A percentile compares a stretch with the other conserved stretches of the same genome.
phyloP scores from a whole-genome alignment of 2,888 invertebrate species.

The Eupsilia transversa region DNA sequence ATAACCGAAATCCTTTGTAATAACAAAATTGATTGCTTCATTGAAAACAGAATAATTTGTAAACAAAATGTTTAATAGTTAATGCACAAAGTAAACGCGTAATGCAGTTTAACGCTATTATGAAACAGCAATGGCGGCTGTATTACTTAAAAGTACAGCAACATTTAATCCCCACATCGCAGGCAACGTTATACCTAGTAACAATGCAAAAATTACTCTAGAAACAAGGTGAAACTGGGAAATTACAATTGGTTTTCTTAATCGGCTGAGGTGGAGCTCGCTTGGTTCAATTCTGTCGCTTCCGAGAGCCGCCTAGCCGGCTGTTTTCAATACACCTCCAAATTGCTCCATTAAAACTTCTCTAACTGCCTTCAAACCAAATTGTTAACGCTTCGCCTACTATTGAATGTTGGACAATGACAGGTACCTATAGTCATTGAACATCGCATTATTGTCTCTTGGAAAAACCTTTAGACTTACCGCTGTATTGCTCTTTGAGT shows the following conservation, averaged over 20 bases:
- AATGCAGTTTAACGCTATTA: slow-evolving; percentile 34
- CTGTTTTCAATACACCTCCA: slow-evolving; percentile 83
- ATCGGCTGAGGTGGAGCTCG: slow-evolving; percentile 70
- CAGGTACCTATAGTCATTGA: slow-evolving; percentile 63
- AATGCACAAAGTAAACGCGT: slow-evolving; percentile 16
- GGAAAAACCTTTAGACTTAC: slow-evolving; percentile 37
- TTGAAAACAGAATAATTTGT: not conserved
- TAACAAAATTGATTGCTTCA: not conserved
- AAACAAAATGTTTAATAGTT: slow-evolving; percentile 15
- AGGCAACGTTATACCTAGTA: slow-evolving; percentile 26
- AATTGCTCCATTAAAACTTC: slow-evolving; percentile 87
- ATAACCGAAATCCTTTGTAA: not conserved
- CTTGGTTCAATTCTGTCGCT: slow-evolving; percentile 68
- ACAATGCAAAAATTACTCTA: slow-evolving; percentile 60
- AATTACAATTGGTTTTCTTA: slow-evolving; percentile 75
- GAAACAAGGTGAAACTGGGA: slow-evolving; percentile 59
- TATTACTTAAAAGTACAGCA: slow-evolving; percentile 25
- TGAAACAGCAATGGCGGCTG: slow-evolving; percentile 15
- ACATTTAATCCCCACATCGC: slow-evolving; percentile 34
- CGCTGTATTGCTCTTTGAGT: slow-evolving; percentile 32
- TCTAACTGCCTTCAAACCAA: slow-evolving; percentile 77
- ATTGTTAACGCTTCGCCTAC: slow-evolving; percentile 76
- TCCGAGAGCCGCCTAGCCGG: slow-evolving; percentile 72
- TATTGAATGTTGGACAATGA: slow-evolving; percentile 75
- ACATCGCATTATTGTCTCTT: slow-evolving; percentile 57